These are phyloP conservation scores for Drosophila setifemur DNA, from an alignment of 1,140 invertebrate genomes.

Conservation along the genomic window DNA sequence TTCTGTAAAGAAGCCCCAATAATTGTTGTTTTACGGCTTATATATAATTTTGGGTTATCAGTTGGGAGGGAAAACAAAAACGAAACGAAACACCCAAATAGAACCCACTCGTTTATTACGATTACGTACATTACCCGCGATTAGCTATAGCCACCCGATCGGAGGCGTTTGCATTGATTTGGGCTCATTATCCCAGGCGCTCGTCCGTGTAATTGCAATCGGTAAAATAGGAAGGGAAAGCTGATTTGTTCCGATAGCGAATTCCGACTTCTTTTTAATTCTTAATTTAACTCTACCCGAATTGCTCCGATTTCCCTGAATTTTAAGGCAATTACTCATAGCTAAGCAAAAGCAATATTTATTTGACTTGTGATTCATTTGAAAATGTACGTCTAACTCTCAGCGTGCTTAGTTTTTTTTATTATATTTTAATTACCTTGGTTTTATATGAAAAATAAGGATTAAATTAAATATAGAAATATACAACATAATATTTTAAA, in stretches of 20 bases:
- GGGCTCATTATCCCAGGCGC: neutral
- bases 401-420: too few relatives aligned
- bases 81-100: neutral
- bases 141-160: neutral
- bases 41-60: neutral
- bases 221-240: conserved; percentile 18
- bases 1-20: conserved; percentile 20
- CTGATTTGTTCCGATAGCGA: conserved; percentile 9
- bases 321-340: conserved; percentile 19
- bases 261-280: too few relatives aligned
- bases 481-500: too few relatives aligned
- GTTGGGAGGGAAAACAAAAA: neutral
- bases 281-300: too few relatives aligned
- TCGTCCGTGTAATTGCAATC: conserved; percentile 19
- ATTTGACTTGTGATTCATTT: conserved; percentile 1
- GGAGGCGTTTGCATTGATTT: conserved; percentile 28
- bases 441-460: neutral
- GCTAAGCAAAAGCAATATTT: neutral
- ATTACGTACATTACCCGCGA: too few relatives aligned
- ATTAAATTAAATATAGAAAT: neutral
- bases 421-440: too few relatives aligned
- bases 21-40: conserved; percentile 29
- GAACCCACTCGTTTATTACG: conserved; percentile 9
- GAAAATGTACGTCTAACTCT: neutral
- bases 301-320: too few relatives aligned